Evolutionary conservation across 2,797 vertebrate species (phyloP), one percentile per base, ranked within the genome.

Genomic region (Hypotaenidia philippensis): DNA sequence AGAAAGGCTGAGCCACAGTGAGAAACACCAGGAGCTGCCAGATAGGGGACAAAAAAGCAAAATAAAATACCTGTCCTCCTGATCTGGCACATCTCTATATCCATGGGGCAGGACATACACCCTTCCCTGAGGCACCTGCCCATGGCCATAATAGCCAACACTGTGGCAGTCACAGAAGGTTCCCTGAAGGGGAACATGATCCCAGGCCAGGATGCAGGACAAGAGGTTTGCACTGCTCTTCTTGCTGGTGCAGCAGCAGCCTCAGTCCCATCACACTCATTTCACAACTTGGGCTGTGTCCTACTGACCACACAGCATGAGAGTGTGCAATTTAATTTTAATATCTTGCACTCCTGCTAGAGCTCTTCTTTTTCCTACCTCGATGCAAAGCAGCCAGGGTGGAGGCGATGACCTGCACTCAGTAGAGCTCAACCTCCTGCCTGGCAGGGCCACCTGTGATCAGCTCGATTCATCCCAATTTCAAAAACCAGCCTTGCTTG

Each of bases 401-500:
- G 5, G 49, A 87, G 41, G 47, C 0, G 0, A 47, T 36, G 66
- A 82, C 32, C 49, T 44, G 47, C 16, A 21, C 11, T 22, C 5
- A 1, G 36, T 79, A 50, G 31, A 76, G n/a, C 18, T 77, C 41
- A 93, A 41, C 26, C 25, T 14, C 45, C n/a, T 36, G 27, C 69
- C 31, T 50, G 26, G 40, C 32, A 85, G 29, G n/a, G 50, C 83
- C 59, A 72, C 22, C 41, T 5, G 10, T 25, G 13, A 74, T 23
- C 1, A 0, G 23, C 57, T 69, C 13, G 1, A 64, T 89, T 85
- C 57, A 85, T 70, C 45, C 47, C 6, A 2, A 63, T 64, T 90
- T 94, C 60, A 89, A 77, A 95, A 68, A 31, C 5, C 16, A 78
- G 50, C 25, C 32, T 85, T 29, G 20, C 47, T 87, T 71, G 57